Base-by-base conservation (phyloP, 2,888 invertebrate genomes). In the Drosophila testacea region DNA sequence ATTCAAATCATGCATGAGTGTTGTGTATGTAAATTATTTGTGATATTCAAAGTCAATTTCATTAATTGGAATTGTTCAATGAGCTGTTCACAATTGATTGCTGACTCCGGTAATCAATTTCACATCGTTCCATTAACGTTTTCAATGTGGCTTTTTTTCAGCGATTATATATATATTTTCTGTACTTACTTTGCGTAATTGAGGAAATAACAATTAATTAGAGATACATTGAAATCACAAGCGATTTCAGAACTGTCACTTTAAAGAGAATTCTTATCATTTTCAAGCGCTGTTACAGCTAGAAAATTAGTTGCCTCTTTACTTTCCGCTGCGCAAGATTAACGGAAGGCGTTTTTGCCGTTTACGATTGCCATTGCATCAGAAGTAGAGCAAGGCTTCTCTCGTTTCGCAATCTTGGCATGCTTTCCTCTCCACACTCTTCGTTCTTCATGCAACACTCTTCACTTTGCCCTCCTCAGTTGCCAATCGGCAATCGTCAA, bases 371-470 rank as follows among this genome's bases (percentile, higher is more conserved):
- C 54, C 57, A 56, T 42, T 75, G 60, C 59, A 42, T 27, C 41
- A 47, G 44, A 72, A 76, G 68, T 76, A 30, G 62, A 62, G 55
- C 77, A 76, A 76, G 76, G 77, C 73, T 76, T 76, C 59, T 65
- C 62, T 76, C 62, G 48, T 76, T 72, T 72, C 61, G 72, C 72
- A 76, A 76, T 76, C 76, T 77, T 77, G 61, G 61, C 69, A 66
- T 27, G 65, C 39, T 51, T 42, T 41, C 11, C 30, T 10, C n/a
- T 13, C 7, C 36, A 4, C 7, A 1, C 22, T 52, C 28, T 34
- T 6, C 34, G 42, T 32, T 7, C n/a, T 10, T 9, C 2, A 0
- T n/a, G 9, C 5, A 38, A 6, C n/a, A 22, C 16, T 7, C 5
- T 27, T n/a, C 11, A 13, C 28, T 54, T 10, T 52, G 11, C 54